Evolutionary conservation across 2,888 invertebrate species (phyloP), one percentile per base, ranked within the genome.

Genomic region (Rhagophthalmus giganteus): DNA sequence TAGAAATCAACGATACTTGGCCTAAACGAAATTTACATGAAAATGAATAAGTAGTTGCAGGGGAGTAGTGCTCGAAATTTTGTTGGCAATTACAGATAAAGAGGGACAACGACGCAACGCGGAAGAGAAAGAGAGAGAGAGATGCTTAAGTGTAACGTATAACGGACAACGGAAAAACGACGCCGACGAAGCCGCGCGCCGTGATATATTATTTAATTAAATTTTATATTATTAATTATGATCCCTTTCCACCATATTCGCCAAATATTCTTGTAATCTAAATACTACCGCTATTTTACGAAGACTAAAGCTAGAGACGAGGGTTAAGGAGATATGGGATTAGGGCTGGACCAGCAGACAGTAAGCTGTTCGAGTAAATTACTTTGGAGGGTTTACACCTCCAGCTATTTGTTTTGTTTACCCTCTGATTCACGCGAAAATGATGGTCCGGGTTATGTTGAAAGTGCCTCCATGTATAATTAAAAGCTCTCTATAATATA

Each of bases 371-470:
- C 12, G 7, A 10, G 33, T 33, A 33, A 33, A 33, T 33, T 33
- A 13, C 33, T 33, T 33, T 15, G 12, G 14, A 9, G 33, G 15
- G 14, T 33, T 15, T 15, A 8, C 6, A 14, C 33, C 7, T 9
- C 27, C 15, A 33, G 15, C 3, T 14, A 33, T 33, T 33, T 33
- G 9, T 9, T 33, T 33, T 14, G 16, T 33, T 33, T 14, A 15
- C 33, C 33, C 16, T 14, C 13, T 8, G 9, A 8, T 27, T 27
- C 27, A 27, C 27, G 8, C 10, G 27, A 5, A 27, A 27, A 27
- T 9, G 8, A 27, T 27, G 9, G 5, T 27, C 8, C 9, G 9
- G 3, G 20, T 20, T 20, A n/a, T n/a, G n/a, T n/a, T n/a, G n/a
- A n/a, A n/a, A n/a, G n/a, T n/a, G n/a, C n/a, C n/a, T n/a, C n/a